Evolutionary conservation across 2,888 invertebrate species (phyloP), one percentile per base, ranked within the genome.

Genomic region (Hypena proboscidalis): DNA sequence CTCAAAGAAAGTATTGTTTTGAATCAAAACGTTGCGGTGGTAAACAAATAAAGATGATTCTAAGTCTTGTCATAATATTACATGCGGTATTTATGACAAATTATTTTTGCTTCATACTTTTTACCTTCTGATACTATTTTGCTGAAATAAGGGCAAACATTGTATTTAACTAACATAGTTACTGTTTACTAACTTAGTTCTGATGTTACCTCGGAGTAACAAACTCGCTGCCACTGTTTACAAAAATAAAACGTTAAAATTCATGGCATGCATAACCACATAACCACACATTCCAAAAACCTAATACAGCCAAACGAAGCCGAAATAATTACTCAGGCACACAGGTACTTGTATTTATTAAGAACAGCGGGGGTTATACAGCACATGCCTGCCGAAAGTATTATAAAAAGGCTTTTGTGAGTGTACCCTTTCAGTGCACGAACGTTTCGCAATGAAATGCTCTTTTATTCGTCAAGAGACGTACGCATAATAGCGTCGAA

Each of bases 391-490:
- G 79, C 78, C 85, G 55, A 86, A 86, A 83, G 82, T 84, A 82
- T 82, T 83, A 79, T 81, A 84, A 86, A 88, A 86, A 84, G 77
- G 64, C 80, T 80, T 88, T 89, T 88, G 80, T 85, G 59, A 69
- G 66, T 25, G 67, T 77, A 83, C 83, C 89, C 85, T 81, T 85
- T 83, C 72, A 77, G 67, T 57, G 58, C 63, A 58, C 57, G 70
- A 76, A 74, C 60, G 67, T 70, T 71, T 63, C 70, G 67, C 73
- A 67, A 74, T 80, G 82, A 81, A 84, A 83, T 83, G 85, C 74
- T 82, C 89, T 87, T 90, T 90, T 89, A 80, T 85, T 70, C 76
- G 74, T 60, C 61, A 59, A 62, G 63, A 65, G 66, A 65, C 51
- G 53, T 32, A 47, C 11, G 70, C 70, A 80, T 80, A 79, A 77